These are phyloP conservation scores for Gallinago jamesoni DNA, from an alignment of 2,113 vertebrate genomes.

Conservation along the genomic window DNA sequence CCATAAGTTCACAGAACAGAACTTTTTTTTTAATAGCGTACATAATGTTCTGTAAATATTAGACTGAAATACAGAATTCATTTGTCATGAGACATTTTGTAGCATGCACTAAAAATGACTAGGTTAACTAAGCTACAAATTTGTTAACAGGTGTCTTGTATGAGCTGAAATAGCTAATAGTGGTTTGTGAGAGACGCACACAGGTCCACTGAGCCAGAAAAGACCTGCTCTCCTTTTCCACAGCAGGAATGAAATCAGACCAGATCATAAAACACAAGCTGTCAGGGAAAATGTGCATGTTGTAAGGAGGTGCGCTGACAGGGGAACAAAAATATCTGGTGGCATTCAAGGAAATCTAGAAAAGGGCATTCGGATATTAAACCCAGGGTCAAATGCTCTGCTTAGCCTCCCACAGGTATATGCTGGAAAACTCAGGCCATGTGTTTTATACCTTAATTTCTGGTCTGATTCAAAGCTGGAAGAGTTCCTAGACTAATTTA, in stretches of 20 bases:
- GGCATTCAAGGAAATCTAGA: background rate
- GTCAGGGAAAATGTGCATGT: background rate
- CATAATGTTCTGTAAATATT: background rate
- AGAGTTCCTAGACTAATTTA: background rate
- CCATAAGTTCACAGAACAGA: background rate
- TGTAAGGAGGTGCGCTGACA: fast-evolving
- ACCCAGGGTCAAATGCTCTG: fast-evolving
- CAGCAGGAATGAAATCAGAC: background rate
- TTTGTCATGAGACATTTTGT: background rate
- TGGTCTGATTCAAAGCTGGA: background rate
- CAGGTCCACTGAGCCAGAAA: background rate
- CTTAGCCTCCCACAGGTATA: background rate
- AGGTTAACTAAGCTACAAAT: background rate
- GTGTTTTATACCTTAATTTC: background rate
- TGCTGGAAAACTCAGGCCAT: background rate
- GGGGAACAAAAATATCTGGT: background rate
- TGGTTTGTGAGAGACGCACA: background rate
- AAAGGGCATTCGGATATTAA: background rate
- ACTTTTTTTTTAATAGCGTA: background rate
- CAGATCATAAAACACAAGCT: background rate
- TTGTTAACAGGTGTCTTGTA: background rate
- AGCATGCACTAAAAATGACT: background rate
- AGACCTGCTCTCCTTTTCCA: background rate
- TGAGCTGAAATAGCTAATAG: background rate
- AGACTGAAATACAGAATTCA: background rate